Evolutionary conservation across 2,797 vertebrate species (phyloP).

Genomic region (Eleutherodactylus coqui): DNA sequence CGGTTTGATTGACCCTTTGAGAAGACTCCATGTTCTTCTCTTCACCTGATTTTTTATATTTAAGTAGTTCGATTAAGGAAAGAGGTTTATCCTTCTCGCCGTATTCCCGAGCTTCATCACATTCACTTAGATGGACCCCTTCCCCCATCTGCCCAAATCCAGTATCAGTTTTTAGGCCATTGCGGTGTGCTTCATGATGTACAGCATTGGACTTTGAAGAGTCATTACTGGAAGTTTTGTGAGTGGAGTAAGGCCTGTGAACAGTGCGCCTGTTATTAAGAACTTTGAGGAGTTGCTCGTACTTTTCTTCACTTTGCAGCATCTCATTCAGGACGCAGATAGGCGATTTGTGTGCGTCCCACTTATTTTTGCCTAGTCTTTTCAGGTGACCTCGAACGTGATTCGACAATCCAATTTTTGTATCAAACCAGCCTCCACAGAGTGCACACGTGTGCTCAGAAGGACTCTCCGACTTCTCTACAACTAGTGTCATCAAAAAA

Average conservation of each 20-base stretch:
- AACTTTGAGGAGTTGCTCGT: conserved; percentile 90
- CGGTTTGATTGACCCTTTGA: conserved; percentile 84
- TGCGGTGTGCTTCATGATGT: conserved; percentile 84
- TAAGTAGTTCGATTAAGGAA: conserved; percentile 96
- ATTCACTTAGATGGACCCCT: conserved; percentile 80
- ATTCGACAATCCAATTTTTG: conserved; percentile 97
- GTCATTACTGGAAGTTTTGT: conserved; percentile 82
- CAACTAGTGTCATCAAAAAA: conserved; percentile 70
- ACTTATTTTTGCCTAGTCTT: conserved; percentile 90
- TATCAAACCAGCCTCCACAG: conserved; percentile 95
- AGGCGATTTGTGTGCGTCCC: conserved; percentile 91
- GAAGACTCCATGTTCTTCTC: conserved; percentile 81
- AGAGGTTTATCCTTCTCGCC: conserved; percentile 84
- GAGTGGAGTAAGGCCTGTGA: conserved; percentile 82
- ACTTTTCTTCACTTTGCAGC: conserved; percentile 97
- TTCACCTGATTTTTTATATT: conserved; percentile 94
- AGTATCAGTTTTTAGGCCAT: conserved; percentile 86
- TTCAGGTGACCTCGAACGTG: conserved; percentile 97
- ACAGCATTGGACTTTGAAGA: conserved; percentile 82
- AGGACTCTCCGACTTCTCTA: conserved; percentile 86
- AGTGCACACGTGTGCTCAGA: conserved; percentile 92
- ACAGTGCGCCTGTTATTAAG: conserved; percentile 88
- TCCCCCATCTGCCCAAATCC: conserved; percentile 79
- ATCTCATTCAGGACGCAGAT: conserved; percentile 93
- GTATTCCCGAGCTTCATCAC: conserved; percentile 77